phyloP scores from a whole-genome alignment of 2,888 invertebrate genomes.

The Torymus texanus region DNA sequence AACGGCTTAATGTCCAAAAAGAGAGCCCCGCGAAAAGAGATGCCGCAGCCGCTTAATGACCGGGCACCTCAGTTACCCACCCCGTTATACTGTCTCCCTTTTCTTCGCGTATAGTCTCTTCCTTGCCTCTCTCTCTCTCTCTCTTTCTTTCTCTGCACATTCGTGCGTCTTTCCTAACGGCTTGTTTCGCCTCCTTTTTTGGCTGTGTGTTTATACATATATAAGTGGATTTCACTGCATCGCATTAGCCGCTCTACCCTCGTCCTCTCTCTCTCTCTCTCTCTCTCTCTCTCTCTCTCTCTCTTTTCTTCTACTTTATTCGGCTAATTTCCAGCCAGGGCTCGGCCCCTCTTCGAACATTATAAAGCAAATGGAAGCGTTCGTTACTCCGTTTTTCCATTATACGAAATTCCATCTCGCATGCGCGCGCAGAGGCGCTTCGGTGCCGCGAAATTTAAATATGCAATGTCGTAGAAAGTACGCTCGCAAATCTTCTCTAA shows the following conservation, averaged over 20 bases:
- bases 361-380: too few species aligned
- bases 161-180: slow-evolving; percentile 12
- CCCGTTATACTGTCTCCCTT: slow-evolving; percentile 16
- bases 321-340: too few species aligned
- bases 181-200: slow-evolving; percentile 15
- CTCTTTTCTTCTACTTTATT: slow-evolving; percentile 1
- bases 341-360: too few species aligned
- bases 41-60: slow-evolving; percentile 61
- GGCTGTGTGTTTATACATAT: neutral
- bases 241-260: too few species aligned
- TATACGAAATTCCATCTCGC: too few species aligned
- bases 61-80: slow-evolving; percentile 46
- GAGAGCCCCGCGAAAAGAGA: slow-evolving; percentile 53
- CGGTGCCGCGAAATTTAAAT: too few species aligned
- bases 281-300: slow-evolving; percentile 1
- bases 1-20: slow-evolving; percentile 69
- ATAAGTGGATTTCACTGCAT: too few species aligned
- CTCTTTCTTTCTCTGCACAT: slow-evolving; percentile 29
- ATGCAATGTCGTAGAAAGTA: too few species aligned
- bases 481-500: too few species aligned
- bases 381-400: too few species aligned
- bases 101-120: slow-evolving; percentile 30
- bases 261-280: neutral
- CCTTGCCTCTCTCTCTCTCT: slow-evolving; percentile 30
- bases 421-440: too few species aligned